These are phyloP conservation scores for Caenorhabditis inopinata DNA, from an alignment of 1,140 invertebrate genomes.

Conservation along the genomic window DNA sequence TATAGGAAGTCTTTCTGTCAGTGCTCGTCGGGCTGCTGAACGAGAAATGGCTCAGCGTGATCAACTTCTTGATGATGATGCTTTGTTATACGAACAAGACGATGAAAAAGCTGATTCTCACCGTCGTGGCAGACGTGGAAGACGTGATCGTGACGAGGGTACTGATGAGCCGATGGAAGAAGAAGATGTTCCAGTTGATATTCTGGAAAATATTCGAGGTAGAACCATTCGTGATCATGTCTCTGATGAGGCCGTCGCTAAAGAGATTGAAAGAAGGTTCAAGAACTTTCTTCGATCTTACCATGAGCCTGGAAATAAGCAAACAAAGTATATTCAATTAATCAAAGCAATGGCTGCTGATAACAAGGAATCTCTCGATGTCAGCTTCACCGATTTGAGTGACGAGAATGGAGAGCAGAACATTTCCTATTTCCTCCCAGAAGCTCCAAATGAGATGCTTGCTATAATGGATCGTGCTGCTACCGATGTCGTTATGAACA, in stretches of 20 bases:
- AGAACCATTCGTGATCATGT: slow-evolving; percentile 92
- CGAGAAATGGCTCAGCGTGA: slow-evolving; percentile 81
- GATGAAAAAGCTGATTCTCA: slow-evolving; percentile 69
- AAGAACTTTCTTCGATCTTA: slow-evolving; percentile 59
- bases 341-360: slow-evolving; percentile 67
- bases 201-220: slow-evolving; percentile 81
- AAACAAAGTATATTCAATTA: slow-evolving; percentile 53
- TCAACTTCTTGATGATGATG: slow-evolving; percentile 56
- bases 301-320: slow-evolving; percentile 49
- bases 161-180: slow-evolving; percentile 75
- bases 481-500: slow-evolving; percentile 87
- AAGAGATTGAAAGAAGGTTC: slow-evolving; percentile 83
- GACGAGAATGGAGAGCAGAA: slow-evolving; percentile 79
- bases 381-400: slow-evolving; percentile 86
- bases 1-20: slow-evolving; percentile 81
- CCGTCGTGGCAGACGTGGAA: slow-evolving; percentile 70
- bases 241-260: slow-evolving; percentile 86
- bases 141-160: slow-evolving; percentile 73
- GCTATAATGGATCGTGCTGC: slow-evolving; percentile 70
- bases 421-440: slow-evolving; percentile 91
- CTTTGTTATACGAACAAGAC: slow-evolving; percentile 72
- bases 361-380: slow-evolving; percentile 80
- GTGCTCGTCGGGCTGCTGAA: slow-evolving; percentile 83
- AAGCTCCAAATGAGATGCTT: slow-evolving; percentile 78
- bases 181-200: slow-evolving; percentile 78